A percentile compares a stretch with the other conserved stretches of the same genome.
These are phyloP conservation scores for Busseola fusca DNA, from an alignment of 2,888 invertebrate genomes.

Conservation along the genomic window DNA sequence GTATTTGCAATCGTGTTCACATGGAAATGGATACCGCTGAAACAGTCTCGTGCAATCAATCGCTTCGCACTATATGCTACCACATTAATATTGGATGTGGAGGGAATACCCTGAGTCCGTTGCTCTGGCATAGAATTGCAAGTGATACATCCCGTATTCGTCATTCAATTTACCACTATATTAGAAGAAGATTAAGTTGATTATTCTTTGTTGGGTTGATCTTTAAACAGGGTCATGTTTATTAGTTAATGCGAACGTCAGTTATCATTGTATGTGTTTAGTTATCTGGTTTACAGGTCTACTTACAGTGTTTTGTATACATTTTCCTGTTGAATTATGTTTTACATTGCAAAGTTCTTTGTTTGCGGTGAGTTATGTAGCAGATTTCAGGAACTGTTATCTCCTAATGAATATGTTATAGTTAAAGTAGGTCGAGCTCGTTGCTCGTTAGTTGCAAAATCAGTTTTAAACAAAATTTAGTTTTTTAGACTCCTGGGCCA, in stretches of 20 bases:
- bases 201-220: slow-evolving; percentile 39
- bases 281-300: slow-evolving; percentile 43
- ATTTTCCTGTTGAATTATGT: slow-evolving; percentile 44
- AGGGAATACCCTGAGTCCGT: slow-evolving; percentile 81
- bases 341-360: slow-evolving; percentile 13
- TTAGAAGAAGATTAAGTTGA: slow-evolving; percentile 42
- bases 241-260: slow-evolving; percentile 38
- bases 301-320: slow-evolving; percentile 21
- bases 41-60: slow-evolving; percentile 41
- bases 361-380: slow-evolving; percentile 21
- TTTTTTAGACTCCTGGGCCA: no score
- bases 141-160: slow-evolving; percentile 67
- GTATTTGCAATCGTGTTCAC: slow-evolving; percentile 30
- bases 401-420: slow-evolving; percentile 4
- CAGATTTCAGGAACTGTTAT: slow-evolving; percentile 25
- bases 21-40: slow-evolving; percentile 47
- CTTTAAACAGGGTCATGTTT: slow-evolving; percentile 49
- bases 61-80: slow-evolving; percentile 50
- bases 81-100: slow-evolving; percentile 74
- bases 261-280: slow-evolving; percentile 48
- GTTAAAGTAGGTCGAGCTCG: slow-evolving; percentile 20
- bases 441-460: neutral
- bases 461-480: neutral
- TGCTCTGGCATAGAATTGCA: slow-evolving; percentile 75
- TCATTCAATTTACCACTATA: slow-evolving; percentile 52